Evolutionary conservation across 2,113 vertebrate species (phyloP).

Genomic region (Microtus pennsylvanicus): DNA sequence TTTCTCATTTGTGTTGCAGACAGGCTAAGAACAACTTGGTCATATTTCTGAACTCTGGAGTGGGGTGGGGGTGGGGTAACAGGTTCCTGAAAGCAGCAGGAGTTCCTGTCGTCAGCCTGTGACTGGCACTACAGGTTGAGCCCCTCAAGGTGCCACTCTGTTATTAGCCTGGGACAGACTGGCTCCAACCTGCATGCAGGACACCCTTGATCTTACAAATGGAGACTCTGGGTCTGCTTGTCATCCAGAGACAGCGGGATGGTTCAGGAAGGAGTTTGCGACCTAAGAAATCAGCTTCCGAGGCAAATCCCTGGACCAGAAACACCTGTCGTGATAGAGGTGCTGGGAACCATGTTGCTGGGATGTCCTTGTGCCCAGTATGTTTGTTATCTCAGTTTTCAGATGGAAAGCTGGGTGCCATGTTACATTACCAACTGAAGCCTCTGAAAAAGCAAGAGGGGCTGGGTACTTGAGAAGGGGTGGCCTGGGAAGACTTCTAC

Average conservation of each 20-base stretch:
- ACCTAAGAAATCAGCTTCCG: background rate
- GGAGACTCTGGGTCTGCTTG: fast-evolving
- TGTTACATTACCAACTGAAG: background rate
- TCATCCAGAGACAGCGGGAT: background rate
- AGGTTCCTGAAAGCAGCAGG: background rate
- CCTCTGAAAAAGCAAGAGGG: background rate
- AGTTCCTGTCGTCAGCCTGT: background rate
- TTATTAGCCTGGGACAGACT: background rate
- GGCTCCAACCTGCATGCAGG: fast-evolving
- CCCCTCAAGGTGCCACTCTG: no score
- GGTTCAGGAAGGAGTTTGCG: background rate
- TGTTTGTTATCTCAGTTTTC: background rate
- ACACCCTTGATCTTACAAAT: background rate
- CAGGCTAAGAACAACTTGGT: background rate
- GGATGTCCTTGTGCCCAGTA: slow-evolving; percentile 14
- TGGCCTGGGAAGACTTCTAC: background rate
- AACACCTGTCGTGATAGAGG: slow-evolving; percentile 68
- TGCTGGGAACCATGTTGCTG: slow-evolving; percentile 59
- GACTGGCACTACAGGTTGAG: background rate
- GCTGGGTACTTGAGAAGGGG: background rate
- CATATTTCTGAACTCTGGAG: background rate
- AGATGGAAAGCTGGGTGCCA: background rate
- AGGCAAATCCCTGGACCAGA: background rate
- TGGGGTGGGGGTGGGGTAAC: background rate
- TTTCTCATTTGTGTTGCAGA: slow-evolving; percentile 9